phyloP scores from a whole-genome alignment of 2,113 vertebrate genomes.

The Galbula dea region DNA sequence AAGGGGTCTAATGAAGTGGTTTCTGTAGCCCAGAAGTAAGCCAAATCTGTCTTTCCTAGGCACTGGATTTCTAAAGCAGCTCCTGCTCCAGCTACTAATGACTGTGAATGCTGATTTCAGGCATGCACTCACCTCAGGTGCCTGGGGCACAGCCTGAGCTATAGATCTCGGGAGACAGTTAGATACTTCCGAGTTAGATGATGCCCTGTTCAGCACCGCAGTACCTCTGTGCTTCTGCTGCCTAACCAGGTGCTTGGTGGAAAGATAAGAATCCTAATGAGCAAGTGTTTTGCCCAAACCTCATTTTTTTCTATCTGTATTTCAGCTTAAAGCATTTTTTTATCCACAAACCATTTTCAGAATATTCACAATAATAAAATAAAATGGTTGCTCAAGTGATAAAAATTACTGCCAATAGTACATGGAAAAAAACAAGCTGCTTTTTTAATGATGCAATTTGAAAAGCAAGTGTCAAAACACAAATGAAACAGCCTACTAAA shows the following conservation, averaged over 20 bases:
- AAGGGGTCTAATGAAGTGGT: background rate
- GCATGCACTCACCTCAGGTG: background rate
- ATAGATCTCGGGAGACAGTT: background rate
- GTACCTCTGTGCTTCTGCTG: background rate
- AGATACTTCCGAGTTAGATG: background rate
- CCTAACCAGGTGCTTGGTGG: background rate
- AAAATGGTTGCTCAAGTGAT: background rate
- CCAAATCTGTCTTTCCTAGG: background rate
- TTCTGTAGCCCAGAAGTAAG: background rate
- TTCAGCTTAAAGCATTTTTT: background rate
- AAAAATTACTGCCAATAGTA: background rate
- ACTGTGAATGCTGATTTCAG: background rate
- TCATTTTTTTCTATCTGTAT: background rate
- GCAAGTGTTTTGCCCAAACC: background rate
- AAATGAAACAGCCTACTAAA: background rate
- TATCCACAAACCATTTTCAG: background rate
- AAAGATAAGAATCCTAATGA: background rate
- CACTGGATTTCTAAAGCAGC: background rate
- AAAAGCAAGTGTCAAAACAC: constrained; percentile 40
- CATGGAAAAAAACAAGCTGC: background rate
- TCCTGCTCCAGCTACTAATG: background rate
- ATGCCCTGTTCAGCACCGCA: background rate
- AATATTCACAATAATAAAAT: background rate
- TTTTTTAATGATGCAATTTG: constrained; percentile 23
- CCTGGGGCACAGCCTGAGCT: background rate